A percentile compares a stretch with the other conserved stretches of the same genome.
Evolutionary conservation across 2,888 invertebrate genomes (phyloP).

Genomic region (Priocnemis perturbator): DNA sequence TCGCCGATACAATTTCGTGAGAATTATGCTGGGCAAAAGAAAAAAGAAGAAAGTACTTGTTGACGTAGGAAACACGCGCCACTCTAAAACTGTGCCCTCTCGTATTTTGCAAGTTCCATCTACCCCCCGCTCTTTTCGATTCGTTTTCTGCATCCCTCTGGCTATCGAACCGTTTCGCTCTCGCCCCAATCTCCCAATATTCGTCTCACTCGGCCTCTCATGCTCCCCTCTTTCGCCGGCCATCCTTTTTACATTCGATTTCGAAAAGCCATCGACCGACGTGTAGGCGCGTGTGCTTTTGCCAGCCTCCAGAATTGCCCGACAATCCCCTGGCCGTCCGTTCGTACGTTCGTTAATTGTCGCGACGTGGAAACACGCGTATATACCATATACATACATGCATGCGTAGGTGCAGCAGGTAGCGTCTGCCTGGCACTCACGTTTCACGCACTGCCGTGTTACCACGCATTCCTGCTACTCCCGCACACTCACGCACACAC

Average conservation of each 20-base stretch:
- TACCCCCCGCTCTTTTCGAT: neutral
- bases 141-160: neutral
- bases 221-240: neutral
- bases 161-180: neutral
- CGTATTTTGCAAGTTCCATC: too few relatives aligned
- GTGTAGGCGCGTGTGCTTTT: constrained; percentile 12
- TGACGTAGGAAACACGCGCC: too few relatives aligned
- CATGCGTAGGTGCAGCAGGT: constrained; percentile 33
- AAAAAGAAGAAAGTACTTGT: too few relatives aligned
- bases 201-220: neutral
- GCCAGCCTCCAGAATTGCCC: constrained; percentile 24
- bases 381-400: too few relatives aligned
- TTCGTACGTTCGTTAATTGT: constrained; percentile 44
- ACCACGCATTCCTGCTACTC: neutral
- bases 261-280: constrained; percentile 21
- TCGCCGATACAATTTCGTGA: too few relatives aligned
- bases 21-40: too few relatives aligned
- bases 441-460: constrained; percentile 14
- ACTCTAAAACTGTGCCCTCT: too few relatives aligned
- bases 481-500: neutral
- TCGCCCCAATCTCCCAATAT: neutral
- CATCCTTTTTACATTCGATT: constrained; percentile 17
- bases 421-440: constrained; percentile 5
- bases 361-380: constrained; percentile 39
- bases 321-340: constrained; percentile 27